phyloP scores from a whole-genome alignment of 2,113 vertebrate genomes.

The Rana temporaria region DNA sequence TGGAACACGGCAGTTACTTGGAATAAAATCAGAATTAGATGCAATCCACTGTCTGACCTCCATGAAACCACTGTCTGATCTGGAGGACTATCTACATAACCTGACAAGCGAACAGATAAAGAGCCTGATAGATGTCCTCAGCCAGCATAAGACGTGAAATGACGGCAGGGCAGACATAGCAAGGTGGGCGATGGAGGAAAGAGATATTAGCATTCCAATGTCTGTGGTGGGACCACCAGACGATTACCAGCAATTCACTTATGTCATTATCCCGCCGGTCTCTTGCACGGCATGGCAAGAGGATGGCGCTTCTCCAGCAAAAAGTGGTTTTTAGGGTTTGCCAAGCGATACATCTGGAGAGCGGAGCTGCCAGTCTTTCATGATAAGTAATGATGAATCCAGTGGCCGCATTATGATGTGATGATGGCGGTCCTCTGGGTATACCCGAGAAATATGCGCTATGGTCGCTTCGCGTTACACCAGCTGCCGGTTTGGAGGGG shows the following conservation, averaged over 20 bases:
- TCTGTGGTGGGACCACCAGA: conserved; percentile 85
- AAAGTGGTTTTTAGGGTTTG: conserved; percentile 73
- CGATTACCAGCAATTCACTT: conserved; percentile 84
- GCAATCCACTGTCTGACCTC: too few species aligned
- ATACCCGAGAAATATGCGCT: conserved; percentile 68
- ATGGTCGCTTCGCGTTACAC: conserved; percentile 58
- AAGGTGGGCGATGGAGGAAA: conserved; percentile 48
- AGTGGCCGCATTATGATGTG: conserved; percentile 65
- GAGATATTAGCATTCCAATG: conserved; percentile 82
- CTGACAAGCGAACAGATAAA: too few species aligned
- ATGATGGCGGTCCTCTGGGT: conserved; percentile 69
- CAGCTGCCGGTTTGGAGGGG: conserved; percentile 41
- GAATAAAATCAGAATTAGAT: too few species aligned
- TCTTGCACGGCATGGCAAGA: conserved; percentile 75
- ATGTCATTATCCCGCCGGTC: conserved; percentile 85
- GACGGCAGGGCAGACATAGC: neutral
- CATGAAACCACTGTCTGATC: too few species aligned
- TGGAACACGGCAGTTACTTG: too few species aligned
- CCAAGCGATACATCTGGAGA: conserved; percentile 84
- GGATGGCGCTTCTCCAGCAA: conserved; percentile 67
- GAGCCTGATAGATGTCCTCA: too few species aligned
- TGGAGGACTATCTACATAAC: too few species aligned
- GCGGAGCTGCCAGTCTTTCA: conserved; percentile 70
- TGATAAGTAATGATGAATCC: conserved; percentile 64
- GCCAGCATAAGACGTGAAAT: too few species aligned